A percentile compares a stretch with the other conserved stretches of the same genome.
Conservation (phyloP, 2,113 vertebrate species). For the Micronycteris hirsuta region DNA sequence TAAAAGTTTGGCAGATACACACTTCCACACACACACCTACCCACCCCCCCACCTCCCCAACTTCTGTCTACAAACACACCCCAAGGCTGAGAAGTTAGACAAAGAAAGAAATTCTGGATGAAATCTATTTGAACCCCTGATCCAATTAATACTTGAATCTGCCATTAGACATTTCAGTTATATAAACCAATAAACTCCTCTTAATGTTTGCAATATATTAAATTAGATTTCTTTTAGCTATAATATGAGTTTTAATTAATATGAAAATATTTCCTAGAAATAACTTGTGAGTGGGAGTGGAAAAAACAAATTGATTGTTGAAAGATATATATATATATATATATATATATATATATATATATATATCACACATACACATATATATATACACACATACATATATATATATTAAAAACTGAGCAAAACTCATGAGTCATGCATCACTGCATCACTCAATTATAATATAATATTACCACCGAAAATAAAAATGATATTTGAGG, state of each 20-base stretch:
- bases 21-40: not conserved
- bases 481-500: not conserved
- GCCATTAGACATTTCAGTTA: not conserved
- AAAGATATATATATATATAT: not conserved
- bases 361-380: too few relatives aligned
- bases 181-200: not conserved
- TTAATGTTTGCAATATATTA: not conserved
- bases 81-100: not conserved
- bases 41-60: too few relatives aligned
- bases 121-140: not conserved
- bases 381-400: not conserved
- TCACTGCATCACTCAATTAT: not conserved
- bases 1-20: not conserved
- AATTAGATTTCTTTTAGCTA: not conserved
- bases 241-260: not conserved
- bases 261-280: not conserved
- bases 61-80: not conserved
- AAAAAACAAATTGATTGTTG: conserved; percentile 1
- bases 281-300: not conserved
- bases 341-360: not conserved
- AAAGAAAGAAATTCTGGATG: not conserved
- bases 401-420: not conserved
- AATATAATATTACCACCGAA: not conserved
- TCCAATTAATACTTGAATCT: not conserved
- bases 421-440: not conserved